These are phyloP conservation scores for Drosophila willistoni DNA, from an alignment of 1,140 invertebrate species.

Conservation along the genomic window DNA sequence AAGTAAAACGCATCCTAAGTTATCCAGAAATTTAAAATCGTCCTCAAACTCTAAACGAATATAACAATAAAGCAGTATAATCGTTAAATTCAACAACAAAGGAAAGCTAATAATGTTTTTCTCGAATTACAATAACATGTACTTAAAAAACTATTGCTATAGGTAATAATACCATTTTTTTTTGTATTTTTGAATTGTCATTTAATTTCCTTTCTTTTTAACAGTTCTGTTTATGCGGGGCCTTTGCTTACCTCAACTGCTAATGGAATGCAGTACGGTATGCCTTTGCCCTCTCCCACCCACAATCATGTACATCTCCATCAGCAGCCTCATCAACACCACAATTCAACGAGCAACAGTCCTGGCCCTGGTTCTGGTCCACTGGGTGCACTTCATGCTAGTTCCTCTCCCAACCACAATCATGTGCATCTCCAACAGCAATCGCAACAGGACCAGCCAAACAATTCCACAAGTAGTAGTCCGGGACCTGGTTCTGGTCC, in stretches of 20 bases:
- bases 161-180: slow-evolving; percentile 57
- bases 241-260: slow-evolving; percentile 66
- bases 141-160: slow-evolving; percentile 80
- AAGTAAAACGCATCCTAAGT: too few relatives aligned
- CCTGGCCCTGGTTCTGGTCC: slow-evolving; percentile 56
- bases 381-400: slow-evolving; percentile 29
- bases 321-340: slow-evolving; percentile 57
- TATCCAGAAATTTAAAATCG: too few relatives aligned
- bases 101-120: slow-evolving; percentile 63
- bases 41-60: not conserved
- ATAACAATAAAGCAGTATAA: not conserved
- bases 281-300: slow-evolving; percentile 71
- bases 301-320: slow-evolving; percentile 61
- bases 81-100: not conserved
- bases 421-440: slow-evolving; percentile 41
- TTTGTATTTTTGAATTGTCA: not conserved
- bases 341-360: slow-evolving; percentile 66
- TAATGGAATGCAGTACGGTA: slow-evolving; percentile 76
- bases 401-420: slow-evolving; percentile 1
- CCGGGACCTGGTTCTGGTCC: slow-evolving; percentile 53
- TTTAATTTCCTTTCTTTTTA: slow-evolving; percentile 1
- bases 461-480: slow-evolving; percentile 63
- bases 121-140: slow-evolving; percentile 81
- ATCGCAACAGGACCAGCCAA: slow-evolving; percentile 57
- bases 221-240: slow-evolving; percentile 75